These are phyloP conservation scores for Melanotaenia duboulayi DNA, from an alignment of 2,113 vertebrate species.

Conservation along the genomic window DNA sequence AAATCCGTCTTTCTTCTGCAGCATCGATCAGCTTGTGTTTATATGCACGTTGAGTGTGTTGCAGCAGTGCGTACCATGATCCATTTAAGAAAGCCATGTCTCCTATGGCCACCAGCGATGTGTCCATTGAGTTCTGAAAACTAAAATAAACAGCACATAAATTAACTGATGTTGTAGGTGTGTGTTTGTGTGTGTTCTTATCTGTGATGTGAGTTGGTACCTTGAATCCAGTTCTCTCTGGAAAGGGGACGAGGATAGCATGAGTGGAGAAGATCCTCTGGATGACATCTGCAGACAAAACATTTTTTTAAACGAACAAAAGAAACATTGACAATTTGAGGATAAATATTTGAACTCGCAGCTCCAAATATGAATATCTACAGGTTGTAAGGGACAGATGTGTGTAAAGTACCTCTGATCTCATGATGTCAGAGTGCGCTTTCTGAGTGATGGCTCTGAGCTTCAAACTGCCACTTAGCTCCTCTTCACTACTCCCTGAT, in stretches of 20 bases:
- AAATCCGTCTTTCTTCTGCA: neutral
- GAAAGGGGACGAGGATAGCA: constrained; percentile 78
- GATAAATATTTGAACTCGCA: too few relatives aligned
- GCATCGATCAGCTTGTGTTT: neutral
- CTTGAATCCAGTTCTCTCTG: constrained; percentile 88
- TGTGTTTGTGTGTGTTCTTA: neutral
- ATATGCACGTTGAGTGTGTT: neutral
- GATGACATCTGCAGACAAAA: constrained; percentile 80
- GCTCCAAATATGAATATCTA: neutral
- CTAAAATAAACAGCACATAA: constrained; percentile 32
- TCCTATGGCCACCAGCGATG: constrained; percentile 57
- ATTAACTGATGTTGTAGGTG: neutral
- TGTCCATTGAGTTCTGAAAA: constrained; percentile 68
- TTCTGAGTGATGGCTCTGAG: constrained; percentile 83
- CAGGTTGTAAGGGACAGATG: neutral
- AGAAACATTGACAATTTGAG: too few relatives aligned
- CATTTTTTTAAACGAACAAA: neutral
- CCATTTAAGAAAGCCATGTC: constrained; percentile 68
- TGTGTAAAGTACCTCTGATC: constrained; percentile 83
- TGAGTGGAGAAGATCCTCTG: constrained; percentile 81
- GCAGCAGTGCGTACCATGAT: constrained; percentile 64
- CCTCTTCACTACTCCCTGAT: constrained; percentile 88
- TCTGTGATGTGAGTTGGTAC: constrained; percentile 61
- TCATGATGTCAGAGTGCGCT: constrained; percentile 83
- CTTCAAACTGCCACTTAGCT: constrained; percentile 84